Evolutionary conservation across 2,888 invertebrate genomes (phyloP).

Genomic region (Tetranychus piercei): DNA sequence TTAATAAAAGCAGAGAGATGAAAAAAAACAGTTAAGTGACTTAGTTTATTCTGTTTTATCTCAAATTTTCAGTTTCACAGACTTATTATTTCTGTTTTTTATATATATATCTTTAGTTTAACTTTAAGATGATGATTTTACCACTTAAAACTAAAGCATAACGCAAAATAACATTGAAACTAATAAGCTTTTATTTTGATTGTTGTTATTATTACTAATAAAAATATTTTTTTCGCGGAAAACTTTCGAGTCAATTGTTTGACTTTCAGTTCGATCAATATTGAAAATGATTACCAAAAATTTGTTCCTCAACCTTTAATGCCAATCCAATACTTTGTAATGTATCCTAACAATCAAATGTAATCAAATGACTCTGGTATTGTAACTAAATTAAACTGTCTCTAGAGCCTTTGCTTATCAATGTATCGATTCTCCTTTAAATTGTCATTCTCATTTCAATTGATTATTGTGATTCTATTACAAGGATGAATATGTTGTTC

Average conservation of each 20-base stretch:
- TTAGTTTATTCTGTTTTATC: not conserved
- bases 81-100: not conserved
- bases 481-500: not conserved
- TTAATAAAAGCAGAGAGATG: not conserved
- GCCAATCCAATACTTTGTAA: too few relatives aligned
- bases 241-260: not conserved
- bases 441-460: too few relatives aligned
- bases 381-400: too few relatives aligned
- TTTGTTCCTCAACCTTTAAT: too few relatives aligned
- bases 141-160: not conserved
- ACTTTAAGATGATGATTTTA: not conserved
- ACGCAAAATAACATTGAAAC: not conserved
- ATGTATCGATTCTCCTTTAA: too few relatives aligned
- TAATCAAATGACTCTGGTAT: too few relatives aligned
- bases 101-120: not conserved
- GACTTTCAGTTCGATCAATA: not conserved
- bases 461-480: too few relatives aligned
- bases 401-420: too few relatives aligned
- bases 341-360: too few relatives aligned
- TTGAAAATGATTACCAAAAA: too few relatives aligned
- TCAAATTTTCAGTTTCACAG: slow-evolving; percentile 1
- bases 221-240: not conserved
- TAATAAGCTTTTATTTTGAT: not conserved
- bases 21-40: not conserved
- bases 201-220: not conserved